A percentile compares a stretch with the other conserved stretches of the same genome.
phyloP scores from a whole-genome alignment of 2,797 vertebrate species.

The Antennarius maculatus region DNA sequence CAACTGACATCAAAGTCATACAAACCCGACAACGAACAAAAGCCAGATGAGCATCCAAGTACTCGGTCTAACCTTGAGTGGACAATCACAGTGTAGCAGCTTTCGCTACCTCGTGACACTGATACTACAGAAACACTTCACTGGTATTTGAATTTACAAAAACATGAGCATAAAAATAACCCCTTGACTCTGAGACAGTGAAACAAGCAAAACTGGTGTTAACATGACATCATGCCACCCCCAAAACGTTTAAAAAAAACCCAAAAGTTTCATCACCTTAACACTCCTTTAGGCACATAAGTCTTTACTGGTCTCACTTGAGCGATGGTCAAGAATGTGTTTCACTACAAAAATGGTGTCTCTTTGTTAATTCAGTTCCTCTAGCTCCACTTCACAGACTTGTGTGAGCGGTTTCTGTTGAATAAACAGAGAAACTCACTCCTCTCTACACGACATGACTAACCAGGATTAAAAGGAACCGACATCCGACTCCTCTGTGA shows the following conservation, averaged over 20 bases:
- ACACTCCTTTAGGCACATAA: conserved; percentile 82
- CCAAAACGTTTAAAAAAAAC: conserved; percentile 9
- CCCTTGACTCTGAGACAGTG: conserved; percentile 58
- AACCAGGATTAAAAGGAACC: conserved; percentile 43
- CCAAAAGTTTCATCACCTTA: conserved; percentile 54
- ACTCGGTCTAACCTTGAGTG: conserved; percentile 43
- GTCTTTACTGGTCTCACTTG: conserved; percentile 74
- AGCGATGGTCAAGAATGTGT: conserved; percentile 76
- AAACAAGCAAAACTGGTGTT: conserved; percentile 56
- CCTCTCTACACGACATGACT: conserved; percentile 56
- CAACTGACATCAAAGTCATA: conserved; percentile 56
- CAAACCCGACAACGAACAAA: conserved; percentile 36
- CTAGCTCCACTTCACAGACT: conserved; percentile 46
- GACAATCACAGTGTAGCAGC: conserved; percentile 74
- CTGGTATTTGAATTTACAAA: conserved; percentile 69
- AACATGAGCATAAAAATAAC: conserved; percentile 67
- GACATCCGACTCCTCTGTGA: conserved; percentile 52
- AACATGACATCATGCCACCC: conserved; percentile 41
- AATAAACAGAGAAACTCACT: conserved; percentile 46
- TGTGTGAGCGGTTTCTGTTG: conserved; percentile 50
- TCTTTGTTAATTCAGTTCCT: conserved; percentile 46
- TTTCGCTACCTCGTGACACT: conserved; percentile 64
- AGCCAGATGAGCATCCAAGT: conserved; percentile 36
- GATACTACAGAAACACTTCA: conserved; percentile 65
- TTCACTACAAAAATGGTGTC: conserved; percentile 56